Evolutionary conservation across 2,797 vertebrate species (phyloP).

Genomic region (Chelmon rostratus): DNA sequence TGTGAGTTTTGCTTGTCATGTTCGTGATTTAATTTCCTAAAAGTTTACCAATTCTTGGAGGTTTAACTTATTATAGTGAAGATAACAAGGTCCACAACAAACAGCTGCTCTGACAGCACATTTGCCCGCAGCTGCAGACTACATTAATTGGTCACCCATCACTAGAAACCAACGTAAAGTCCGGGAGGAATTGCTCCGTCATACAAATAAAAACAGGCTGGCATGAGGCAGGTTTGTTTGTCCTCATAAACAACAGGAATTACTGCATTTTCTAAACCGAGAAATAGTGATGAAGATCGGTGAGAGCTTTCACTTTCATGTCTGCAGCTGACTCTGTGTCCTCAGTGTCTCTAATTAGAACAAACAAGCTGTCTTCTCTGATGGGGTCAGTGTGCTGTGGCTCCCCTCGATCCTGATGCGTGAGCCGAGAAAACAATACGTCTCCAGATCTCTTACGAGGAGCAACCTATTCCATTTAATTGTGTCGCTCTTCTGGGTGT

Average conservation of each 20-base stretch:
- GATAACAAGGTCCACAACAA: constrained; percentile 39
- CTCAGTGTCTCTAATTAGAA: constrained; percentile 65
- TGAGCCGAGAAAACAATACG: constrained; percentile 46
- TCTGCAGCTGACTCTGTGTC: constrained; percentile 20
- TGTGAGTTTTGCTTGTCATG: not conserved
- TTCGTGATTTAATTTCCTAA: constrained; percentile 39
- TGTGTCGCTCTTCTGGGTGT: constrained; percentile 32
- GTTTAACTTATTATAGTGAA: constrained; percentile 30
- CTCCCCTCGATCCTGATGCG: constrained; percentile 21
- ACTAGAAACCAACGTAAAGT: constrained; percentile 41
- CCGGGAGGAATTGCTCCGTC: constrained; percentile 4
- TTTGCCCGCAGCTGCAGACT: constrained; percentile 31
- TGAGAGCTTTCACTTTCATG: constrained; percentile 20
- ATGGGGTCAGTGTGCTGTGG: constrained; percentile 47
- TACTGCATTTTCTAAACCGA: constrained; percentile 14
- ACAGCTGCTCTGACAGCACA: constrained; percentile 15
- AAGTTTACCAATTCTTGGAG: constrained; percentile 43
- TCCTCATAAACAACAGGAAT: constrained; percentile 17
- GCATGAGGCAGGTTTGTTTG: constrained; percentile 5
- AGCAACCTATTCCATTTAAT: constrained; percentile 39
- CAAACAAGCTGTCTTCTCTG: constrained; percentile 48
- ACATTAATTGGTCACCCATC: constrained; percentile 48
- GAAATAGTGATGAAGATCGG: not conserved
- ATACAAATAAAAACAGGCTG: constrained; percentile 16
- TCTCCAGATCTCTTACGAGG: constrained; percentile 31